phyloP scores from a whole-genome alignment of 2,113 vertebrate genomes.

The Megaceryle torquata region DNA sequence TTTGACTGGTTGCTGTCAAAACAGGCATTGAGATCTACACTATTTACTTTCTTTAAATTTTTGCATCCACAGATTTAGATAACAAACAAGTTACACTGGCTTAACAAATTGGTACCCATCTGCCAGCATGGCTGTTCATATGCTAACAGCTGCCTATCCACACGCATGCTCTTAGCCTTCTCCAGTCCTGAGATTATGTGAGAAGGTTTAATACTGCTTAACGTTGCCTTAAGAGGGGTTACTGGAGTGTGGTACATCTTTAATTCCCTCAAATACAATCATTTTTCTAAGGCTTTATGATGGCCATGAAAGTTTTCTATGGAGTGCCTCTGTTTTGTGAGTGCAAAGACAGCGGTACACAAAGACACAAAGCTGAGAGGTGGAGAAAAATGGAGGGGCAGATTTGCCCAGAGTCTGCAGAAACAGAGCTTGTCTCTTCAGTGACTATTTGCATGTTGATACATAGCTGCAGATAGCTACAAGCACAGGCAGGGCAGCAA shows the following conservation, averaged over 20 bases:
- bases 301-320: not conserved
- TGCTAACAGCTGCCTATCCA: not conserved
- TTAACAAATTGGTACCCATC: not conserved
- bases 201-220: not conserved
- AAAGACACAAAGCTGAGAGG: not conserved
- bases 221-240: not conserved
- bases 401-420: not conserved
- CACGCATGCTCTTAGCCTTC: not conserved
- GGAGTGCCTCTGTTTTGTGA: not conserved
- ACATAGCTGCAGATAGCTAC: not conserved
- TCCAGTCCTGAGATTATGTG: not conserved
- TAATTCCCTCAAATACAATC: not conserved
- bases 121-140: not conserved
- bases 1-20: not conserved
- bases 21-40: rapidly evolving
- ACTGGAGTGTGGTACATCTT: not conserved
- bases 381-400: not conserved
- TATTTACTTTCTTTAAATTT: not conserved
- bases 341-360: not conserved
- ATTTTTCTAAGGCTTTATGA: not conserved
- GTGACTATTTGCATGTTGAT: not conserved
- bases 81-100: not conserved
- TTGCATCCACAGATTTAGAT: not conserved
- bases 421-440: not conserved
- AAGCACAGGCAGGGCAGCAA: not conserved